Conservation (phyloP, 2,888 invertebrate genomes). For the Argyresthia albistria region DNA sequence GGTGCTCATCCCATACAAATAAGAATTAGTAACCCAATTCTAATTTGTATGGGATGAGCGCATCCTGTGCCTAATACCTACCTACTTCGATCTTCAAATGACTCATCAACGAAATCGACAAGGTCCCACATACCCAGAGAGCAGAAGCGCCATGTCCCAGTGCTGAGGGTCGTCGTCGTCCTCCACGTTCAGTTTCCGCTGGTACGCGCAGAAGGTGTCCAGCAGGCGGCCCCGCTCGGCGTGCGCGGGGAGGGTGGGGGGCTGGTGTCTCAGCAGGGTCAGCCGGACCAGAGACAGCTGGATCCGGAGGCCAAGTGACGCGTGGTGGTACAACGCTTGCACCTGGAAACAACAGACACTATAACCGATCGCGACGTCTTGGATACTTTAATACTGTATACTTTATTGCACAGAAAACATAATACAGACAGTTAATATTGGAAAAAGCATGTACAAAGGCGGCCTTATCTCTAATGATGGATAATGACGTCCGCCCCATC, state of each 20-base stretch:
- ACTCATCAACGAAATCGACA: not conserved
- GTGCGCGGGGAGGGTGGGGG: conserved; percentile 72
- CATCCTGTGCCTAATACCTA: not conserved
- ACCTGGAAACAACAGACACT: conserved; percentile 54
- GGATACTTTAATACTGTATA: too few species aligned
- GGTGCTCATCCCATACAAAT: too few species aligned
- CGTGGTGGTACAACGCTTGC: conserved; percentile 85
- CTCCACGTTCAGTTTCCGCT: conserved; percentile 75
- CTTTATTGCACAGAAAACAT: too few species aligned
- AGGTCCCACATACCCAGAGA: conserved; percentile 74
- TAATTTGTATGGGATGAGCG: too few species aligned
- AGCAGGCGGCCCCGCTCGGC: conserved; percentile 77
- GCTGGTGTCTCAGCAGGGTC: conserved; percentile 79
- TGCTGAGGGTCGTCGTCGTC: conserved; percentile 79
- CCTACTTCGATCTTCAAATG: not conserved
- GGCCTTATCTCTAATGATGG: too few species aligned
- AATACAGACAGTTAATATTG: too few species aligned
- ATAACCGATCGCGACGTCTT: too few species aligned
- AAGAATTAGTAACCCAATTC: too few species aligned
- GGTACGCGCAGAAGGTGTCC: conserved; percentile 84
- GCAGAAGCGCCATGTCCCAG: conserved; percentile 85
- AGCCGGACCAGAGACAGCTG: conserved; percentile 79
- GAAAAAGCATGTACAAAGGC: too few species aligned
- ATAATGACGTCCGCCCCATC: too few species aligned
- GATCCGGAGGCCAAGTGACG: conserved; percentile 76